Base-by-base conservation (phyloP, 2,113 vertebrate species). In the Podocnemis expansa region DNA sequence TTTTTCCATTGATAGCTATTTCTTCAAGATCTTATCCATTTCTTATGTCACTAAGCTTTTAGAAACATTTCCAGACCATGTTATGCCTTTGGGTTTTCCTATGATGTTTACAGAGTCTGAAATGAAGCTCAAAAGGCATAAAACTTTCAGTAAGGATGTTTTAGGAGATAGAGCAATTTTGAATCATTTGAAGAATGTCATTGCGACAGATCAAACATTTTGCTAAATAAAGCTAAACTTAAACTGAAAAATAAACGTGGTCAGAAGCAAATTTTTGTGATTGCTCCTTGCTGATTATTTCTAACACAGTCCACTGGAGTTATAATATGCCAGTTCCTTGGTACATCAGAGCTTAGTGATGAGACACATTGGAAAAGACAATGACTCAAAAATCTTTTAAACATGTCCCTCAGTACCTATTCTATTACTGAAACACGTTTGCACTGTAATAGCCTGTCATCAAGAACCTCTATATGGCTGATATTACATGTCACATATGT, bases 51-150 rank as follows among this genome's bases (percentile, higher is more conserved):
- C 91, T 94, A 79, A 75, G 92, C 90, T 94, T 84, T 93, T 83
- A 95, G 56, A 92, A 85, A 10, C 56, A 13, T 22, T 94, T 94
- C 93, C 91, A 97, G 93, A 55, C 82, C 3, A 6, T 2, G 80
- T 8, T 21, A 82, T 82, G 93, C 89, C 96, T 94, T 56, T 78
- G 91, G 80, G 93, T 60, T 16, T 80, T 90, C 58, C 93, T 93
- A 91, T 89, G 91, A 85, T 38, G 31, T 93, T 96, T 84, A 67
- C 6, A 12, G 80, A 85, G 89, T 49, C 14, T 82, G 92, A 95
- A 94, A 91, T 79, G 51, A 93, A 63, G 82, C 6, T 22, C 78
- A 89, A 94, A n/a, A 93, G 10, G 63, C 95, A 95, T 95, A 95
- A 96, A 95, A 91, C 87, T 89, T 95, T 85, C 76, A 93, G 60